phyloP scores from a whole-genome alignment of 2,113 vertebrate genomes.

The Ivindomyrus marchei region DNA sequence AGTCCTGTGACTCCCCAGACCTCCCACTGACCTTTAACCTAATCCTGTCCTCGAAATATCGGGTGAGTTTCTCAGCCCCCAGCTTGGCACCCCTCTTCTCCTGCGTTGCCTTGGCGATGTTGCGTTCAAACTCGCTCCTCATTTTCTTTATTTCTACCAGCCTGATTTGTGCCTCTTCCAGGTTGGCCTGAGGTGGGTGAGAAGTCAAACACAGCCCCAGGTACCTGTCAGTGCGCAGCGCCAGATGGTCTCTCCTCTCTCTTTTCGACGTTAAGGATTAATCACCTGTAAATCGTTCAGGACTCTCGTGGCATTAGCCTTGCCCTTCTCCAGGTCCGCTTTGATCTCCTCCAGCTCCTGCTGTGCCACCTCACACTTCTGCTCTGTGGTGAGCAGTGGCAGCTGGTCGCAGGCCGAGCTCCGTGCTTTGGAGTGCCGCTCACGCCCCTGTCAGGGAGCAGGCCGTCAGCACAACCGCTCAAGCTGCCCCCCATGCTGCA shows the following conservation, averaged over 20 bases:
- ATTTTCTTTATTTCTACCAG: conserved; percentile 54
- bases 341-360: conserved; percentile 53
- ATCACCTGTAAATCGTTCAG: conserved; percentile 56
- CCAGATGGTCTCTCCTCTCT: not conserved
- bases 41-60: conserved; percentile 61
- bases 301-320: conserved; percentile 44
- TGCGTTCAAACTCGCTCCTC: conserved; percentile 58
- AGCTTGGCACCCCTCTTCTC: conserved; percentile 52
- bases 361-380: conserved; percentile 59
- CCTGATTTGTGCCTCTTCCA: conserved; percentile 60
- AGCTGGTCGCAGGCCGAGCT: conserved; percentile 27
- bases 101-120: conserved; percentile 48
- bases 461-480: conserved; percentile 1
- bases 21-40: conserved; percentile 54
- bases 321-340: conserved; percentile 45
- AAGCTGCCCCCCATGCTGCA: not conserved
- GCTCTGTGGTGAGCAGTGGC: conserved; percentile 48
- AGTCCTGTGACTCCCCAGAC: not conserved
- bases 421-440: conserved; percentile 40
- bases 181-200: conserved; percentile 50
- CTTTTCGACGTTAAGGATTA: not conserved
- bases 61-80: conserved; percentile 56
- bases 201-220: not conserved
- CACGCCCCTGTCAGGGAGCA: conserved; percentile 35
- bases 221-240: not conserved